Conservation (phyloP, 2,888 invertebrate species). For the Xylophagus ater region DNA sequence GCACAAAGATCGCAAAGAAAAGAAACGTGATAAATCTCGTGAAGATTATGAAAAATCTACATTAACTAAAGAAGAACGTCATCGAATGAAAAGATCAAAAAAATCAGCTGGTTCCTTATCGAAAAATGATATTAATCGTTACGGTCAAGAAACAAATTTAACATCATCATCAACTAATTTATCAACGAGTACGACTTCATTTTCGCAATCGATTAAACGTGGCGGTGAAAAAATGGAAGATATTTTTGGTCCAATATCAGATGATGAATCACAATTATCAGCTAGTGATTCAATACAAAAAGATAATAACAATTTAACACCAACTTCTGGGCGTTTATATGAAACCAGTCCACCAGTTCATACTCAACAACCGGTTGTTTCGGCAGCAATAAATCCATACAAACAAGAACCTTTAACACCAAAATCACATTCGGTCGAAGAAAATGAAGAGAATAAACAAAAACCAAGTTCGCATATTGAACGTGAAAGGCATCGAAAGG, state of each 20-base stretch:
- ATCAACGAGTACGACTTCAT: not conserved
- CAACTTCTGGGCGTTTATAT: slow-evolving; percentile 15
- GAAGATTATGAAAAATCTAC: slow-evolving; percentile 23
- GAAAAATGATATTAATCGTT: slow-evolving; percentile 31
- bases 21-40: slow-evolving; percentile 33
- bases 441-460: slow-evolving; percentile 29
- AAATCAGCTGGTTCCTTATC: slow-evolving; percentile 42
- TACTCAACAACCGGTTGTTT: slow-evolving; percentile 27
- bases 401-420: slow-evolving; percentile 34
- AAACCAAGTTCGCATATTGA: slow-evolving; percentile 26
- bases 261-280: slow-evolving; percentile 41
- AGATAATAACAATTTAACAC: slow-evolving; percentile 2
- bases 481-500: slow-evolving; percentile 35
- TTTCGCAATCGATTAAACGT: slow-evolving; percentile 39
- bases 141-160: not conserved
- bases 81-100: slow-evolving; percentile 44
- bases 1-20: slow-evolving; percentile 37
- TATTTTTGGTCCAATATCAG: slow-evolving; percentile 77
- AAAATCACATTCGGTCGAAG: slow-evolving; percentile 28
- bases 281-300: slow-evolving; percentile 22
- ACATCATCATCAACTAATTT: not conserved
- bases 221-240: slow-evolving; percentile 80
- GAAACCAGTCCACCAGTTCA: slow-evolving; percentile 18
- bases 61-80: slow-evolving; percentile 37
- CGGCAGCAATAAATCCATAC: slow-evolving; percentile 35